Base-by-base conservation (phyloP, 2,113 vertebrate species). In the Egretta garzetta region DNA sequence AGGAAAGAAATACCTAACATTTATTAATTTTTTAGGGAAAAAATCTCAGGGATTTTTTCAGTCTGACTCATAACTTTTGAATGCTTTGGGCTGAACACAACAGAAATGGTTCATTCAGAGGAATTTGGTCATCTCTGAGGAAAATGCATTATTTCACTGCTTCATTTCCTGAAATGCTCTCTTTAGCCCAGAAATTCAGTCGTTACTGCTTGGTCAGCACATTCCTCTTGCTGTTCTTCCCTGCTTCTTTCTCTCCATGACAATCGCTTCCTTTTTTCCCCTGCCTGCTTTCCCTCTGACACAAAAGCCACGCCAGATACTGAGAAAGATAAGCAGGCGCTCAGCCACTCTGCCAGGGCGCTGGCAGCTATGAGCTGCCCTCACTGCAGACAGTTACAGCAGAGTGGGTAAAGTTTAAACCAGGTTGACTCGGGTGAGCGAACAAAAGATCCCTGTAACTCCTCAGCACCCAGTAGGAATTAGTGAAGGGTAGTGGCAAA, bases 221-320 rank as follows among this genome's bases (percentile, higher is more conserved):
- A 96, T 88, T 86, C 91, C 80, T 90, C 80, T 82, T 22, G 58
- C 80, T 83, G 33, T 58, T 92, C 70, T 94, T 87, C 95, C 75
- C 86, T 68, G 26, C 90, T 86, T 64, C 37, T 80, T 75, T 90
- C 70, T 68, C 72, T 76, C 60, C 24, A 16, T 15, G 75, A 80
- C 62, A 77, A 86, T 80, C 1, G 0, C 53, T 86, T 95, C 95
- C 93, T 90, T 88, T 88, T 72, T 91, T 41, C 22, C 62, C 73
- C 41, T 83, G 94, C 93, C 96, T 95, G 76, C 93, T 96, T 71
- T n/a, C 4, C 62, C 88, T 90, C 88, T 96, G 91, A 96, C 97
- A 96, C 96, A 79, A 47, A 98, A 96, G 74, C 94, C 94, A 84
- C 53, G 59, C 90, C 86, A 95, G 94, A 96, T 66, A 33, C 66